These are phyloP conservation scores for Triplophysa siluroides DNA, from an alignment of 2,113 vertebrate genomes.

Conservation along the genomic window DNA sequence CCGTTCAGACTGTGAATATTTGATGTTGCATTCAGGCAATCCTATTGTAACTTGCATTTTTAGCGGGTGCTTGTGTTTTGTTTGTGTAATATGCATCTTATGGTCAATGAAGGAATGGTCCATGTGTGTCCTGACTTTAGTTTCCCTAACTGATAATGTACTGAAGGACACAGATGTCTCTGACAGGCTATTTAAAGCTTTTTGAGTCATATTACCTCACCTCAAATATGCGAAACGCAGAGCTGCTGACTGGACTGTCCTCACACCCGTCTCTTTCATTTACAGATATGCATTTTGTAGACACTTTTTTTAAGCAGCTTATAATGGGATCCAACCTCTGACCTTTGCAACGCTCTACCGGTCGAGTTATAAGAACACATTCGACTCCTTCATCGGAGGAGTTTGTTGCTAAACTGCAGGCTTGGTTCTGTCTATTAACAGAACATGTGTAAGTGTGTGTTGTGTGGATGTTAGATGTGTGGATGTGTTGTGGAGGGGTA, in stretches of 20 bases:
- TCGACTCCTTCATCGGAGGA: slow-evolving; percentile 27
- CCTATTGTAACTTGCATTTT: no score
- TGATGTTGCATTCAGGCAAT: no score
- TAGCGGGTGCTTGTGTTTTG: no score
- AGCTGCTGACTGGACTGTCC: slow-evolving; percentile 28
- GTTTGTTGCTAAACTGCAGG: slow-evolving; percentile 1
- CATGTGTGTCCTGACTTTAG: no score
- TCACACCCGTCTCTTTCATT: background rate
- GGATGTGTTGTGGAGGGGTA: slow-evolving; percentile 17
- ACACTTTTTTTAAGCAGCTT: no score
- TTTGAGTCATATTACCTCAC: slow-evolving; percentile 33
- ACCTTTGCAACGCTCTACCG: background rate
- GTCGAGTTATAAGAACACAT: background rate
- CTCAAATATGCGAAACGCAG: slow-evolving; percentile 12
- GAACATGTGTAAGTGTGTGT: slow-evolving; percentile 24
- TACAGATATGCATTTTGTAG: no score
- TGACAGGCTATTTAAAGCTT: background rate
- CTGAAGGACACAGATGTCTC: slow-evolving; percentile 10
- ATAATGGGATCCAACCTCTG: background rate
- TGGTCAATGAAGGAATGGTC: no score
- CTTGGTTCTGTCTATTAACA: slow-evolving; percentile 20
- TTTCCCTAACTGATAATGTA: background rate
- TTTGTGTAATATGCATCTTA: no score
- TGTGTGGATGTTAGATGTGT: slow-evolving; percentile 20
- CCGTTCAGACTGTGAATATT: no score